Evolutionary conservation across 2,888 invertebrate species (phyloP).

Genomic region (Eupsilia transversa): DNA sequence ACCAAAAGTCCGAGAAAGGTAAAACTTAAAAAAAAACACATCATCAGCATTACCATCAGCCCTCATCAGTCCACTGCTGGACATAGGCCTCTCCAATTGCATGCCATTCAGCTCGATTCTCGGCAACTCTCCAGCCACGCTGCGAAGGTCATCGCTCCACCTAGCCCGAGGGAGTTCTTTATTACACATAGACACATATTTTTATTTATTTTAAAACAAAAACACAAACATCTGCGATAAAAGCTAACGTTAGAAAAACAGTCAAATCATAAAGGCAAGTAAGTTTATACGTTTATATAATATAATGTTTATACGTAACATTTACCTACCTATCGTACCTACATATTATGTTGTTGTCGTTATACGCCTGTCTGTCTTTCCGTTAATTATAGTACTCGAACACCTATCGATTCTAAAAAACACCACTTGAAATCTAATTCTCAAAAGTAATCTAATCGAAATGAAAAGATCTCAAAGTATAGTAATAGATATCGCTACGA

Average conservation of each 20-base stretch:
- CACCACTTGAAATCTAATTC: slow-evolving; percentile 6
- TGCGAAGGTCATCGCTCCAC: too few relatives aligned
- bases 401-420: not conserved
- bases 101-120: too few relatives aligned
- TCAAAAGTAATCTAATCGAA: slow-evolving; percentile 1
- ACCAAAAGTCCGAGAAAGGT: not conserved
- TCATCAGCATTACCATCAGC: too few relatives aligned
- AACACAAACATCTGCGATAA: not conserved
- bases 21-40: not conserved
- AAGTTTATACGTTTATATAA: not conserved
- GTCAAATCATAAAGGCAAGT: not conserved
- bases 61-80: too few relatives aligned
- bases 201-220: not conserved
- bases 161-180: too few relatives aligned
- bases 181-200: not conserved
- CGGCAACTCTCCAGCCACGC: too few relatives aligned
- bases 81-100: too few relatives aligned
- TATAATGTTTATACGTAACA: not conserved
- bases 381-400: not conserved
- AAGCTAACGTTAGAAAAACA: not conserved
- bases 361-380: too few relatives aligned
- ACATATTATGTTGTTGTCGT: not conserved
- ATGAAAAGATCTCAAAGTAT: slow-evolving; percentile 20
- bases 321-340: too few relatives aligned
- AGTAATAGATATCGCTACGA: not conserved